Evolutionary conservation across 2,113 vertebrate species (phyloP), one percentile per base, ranked within the genome.

Genomic region (Pleuronectes platessa): DNA sequence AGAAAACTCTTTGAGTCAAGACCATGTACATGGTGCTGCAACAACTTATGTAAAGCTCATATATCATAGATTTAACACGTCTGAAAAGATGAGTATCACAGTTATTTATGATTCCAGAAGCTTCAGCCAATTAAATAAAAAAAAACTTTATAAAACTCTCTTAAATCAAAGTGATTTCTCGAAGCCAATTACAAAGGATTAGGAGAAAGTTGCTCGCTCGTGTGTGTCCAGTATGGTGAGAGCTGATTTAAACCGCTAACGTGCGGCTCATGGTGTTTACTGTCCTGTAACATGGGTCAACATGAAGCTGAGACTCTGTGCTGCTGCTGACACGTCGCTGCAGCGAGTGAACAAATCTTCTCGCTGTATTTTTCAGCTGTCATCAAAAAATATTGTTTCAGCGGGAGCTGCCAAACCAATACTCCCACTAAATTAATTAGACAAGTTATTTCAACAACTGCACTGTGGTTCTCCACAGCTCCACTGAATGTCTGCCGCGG

Each of bases 381-480:
- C 82, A 31, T 72, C 66, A 88, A 61, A 89, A 49, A 86, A 87
- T 75, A 82, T 81, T 65, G 21, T 63, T 60, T 77, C 65, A 49
- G 61, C 8, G 2, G 71, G 7, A 54, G 53, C 83, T 85, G 83
- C 79, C 81, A 90, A 88, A 77, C 75, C 67, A 72, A 62, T 13
- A 74, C 75, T 82, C 74, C 74, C 79, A 66, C 72, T 74, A 70
- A 90, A 81, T 85, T 83, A 89, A 90, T 88, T 86, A 80, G 79
- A 79, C 62, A 82, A 69, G 77, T 87, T 71, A 77, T 85, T 89
- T 86, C 62, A 69, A 35, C 64, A 66, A 49, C 35, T 68, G 58
- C 78, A 55, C 55, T 61, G 65, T 47, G 81, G 70, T 87, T 40
- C 66, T 59, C 53, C 84, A 76, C 71, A 82, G 82, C 35, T 78